These are phyloP conservation scores for Muscina levida DNA, from an alignment of 2,888 invertebrate genomes.

Conservation along the genomic window DNA sequence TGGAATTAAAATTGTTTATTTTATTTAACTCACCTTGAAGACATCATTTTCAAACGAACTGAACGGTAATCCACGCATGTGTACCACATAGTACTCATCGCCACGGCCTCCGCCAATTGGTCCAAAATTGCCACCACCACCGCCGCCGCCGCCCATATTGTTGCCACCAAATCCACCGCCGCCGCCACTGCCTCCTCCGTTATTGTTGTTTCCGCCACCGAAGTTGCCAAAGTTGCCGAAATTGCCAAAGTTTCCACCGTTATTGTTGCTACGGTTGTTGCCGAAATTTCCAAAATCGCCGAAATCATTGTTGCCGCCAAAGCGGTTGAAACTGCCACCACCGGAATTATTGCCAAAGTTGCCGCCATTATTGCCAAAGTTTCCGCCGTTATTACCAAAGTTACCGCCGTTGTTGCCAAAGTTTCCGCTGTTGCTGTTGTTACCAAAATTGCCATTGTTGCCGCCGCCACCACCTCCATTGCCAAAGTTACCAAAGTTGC, in stretches of 20 bases:
- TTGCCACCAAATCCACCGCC: constrained; percentile 75
- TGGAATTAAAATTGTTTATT: no score
- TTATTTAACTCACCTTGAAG: constrained; percentile 75
- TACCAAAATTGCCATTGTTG: constrained; percentile 40
- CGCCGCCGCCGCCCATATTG: constrained; percentile 58
- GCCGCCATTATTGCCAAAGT: constrained; percentile 70
- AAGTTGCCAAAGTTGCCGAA: constrained; percentile 66
- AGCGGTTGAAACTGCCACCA: constrained; percentile 68
- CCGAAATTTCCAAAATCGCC: constrained; percentile 79
- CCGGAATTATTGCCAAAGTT: constrained; percentile 64
- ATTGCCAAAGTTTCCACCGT: constrained; percentile 62
- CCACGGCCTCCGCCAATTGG: constrained; percentile 73
- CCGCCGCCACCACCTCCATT: constrained; percentile 23
- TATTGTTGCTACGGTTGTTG: constrained; percentile 68
- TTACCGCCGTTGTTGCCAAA: constrained; percentile 60
- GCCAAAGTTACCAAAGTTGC: constrained; percentile 58
- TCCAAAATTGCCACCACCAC: constrained; percentile 69
- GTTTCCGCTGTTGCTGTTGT: constrained; percentile 42
- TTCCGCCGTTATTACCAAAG: constrained; percentile 67
- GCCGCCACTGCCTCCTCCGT: constrained; percentile 65
- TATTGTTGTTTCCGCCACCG: constrained; percentile 60
- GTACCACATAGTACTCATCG: constrained; percentile 76
- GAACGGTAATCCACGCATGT: constrained; percentile 79
- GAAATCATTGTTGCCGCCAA: constrained; percentile 69
- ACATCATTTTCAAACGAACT: constrained; percentile 79